Evolutionary conservation across 2,113 vertebrate genomes (phyloP).

Genomic region (Theristicus caerulescens): DNA sequence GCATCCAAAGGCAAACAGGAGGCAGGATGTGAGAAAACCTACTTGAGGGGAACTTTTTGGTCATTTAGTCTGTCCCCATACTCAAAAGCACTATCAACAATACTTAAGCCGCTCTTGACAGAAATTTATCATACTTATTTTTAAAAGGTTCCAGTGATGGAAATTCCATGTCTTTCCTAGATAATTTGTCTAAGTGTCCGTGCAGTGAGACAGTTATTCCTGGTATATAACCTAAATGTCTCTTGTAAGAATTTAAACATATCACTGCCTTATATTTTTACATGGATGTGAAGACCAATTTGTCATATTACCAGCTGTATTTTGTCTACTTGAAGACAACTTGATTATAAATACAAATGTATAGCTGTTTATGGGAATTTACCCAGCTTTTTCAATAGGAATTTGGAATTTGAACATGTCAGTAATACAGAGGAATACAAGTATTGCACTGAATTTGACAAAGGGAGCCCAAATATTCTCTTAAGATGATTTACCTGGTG

Average conservation of each 20-base stretch:
- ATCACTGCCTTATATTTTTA: rapidly evolving
- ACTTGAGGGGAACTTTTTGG: not conserved
- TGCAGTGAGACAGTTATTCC: not conserved
- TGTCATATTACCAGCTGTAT: not conserved
- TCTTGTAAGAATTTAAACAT: not conserved
- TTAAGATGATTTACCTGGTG: not conserved
- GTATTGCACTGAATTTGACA: not conserved
- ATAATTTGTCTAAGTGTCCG: not conserved
- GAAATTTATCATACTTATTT: not conserved
- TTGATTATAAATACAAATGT: not conserved
- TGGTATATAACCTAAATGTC: not conserved
- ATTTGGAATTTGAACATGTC: not conserved
- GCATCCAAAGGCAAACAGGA: not conserved
- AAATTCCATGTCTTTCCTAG: not conserved
- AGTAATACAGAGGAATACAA: not conserved
- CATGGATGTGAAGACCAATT: not conserved
- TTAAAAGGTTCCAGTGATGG: not conserved
- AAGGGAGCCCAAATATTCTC: not conserved
- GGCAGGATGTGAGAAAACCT: not conserved
- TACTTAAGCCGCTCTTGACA: not conserved
- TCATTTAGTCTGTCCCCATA: not conserved
- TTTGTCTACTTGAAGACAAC: not conserved
- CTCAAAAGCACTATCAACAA: not conserved
- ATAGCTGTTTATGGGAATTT: not conserved
- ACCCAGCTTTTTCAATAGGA: not conserved